Percentiles rank a stretch among this genome's conserved stretches.
These are phyloP conservation scores for Nesometra sesokonis DNA, from an alignment of 35 echinoderm and acorn worm genomes.

Conservation along the genomic window DNA sequence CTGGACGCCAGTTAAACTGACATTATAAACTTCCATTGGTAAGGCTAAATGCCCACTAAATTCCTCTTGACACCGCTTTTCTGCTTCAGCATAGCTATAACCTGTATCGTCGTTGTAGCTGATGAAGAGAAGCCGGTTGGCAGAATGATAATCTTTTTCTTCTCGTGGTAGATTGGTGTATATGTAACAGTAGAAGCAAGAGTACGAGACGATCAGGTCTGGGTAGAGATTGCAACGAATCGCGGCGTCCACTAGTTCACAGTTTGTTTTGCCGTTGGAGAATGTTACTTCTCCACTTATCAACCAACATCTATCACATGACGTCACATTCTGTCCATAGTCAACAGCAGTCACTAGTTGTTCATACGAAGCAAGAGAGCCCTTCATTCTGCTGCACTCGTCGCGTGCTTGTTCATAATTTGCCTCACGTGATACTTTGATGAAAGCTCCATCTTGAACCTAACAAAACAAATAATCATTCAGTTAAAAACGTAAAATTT, in stretches of 20 bases:
- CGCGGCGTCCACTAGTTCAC: background rate
- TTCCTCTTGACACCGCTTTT: background rate
- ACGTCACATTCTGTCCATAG: background rate
- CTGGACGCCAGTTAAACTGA: background rate
- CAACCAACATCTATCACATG: background rate
- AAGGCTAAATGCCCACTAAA: background rate
- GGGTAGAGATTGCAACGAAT: background rate
- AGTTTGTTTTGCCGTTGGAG: background rate
- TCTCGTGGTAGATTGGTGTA: background rate
- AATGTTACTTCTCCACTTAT: background rate
- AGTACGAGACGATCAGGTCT: background rate
- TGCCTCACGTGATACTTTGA: too few relatives aligned
- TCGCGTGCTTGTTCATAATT: background rate
- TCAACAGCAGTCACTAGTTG: background rate
- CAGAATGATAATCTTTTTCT: background rate
- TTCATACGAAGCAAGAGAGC: background rate
- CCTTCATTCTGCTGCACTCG: background rate
- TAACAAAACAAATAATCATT: too few relatives aligned
- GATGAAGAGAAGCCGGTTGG: background rate
- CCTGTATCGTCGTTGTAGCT: background rate
- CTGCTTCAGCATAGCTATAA: background rate
- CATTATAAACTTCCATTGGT: background rate
- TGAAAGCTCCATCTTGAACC: too few relatives aligned
- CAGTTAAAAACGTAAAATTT: too few relatives aligned
- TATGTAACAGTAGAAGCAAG: background rate